Evolutionary conservation across 2,888 invertebrate genomes (phyloP).

Genomic region (Mimumesa dahlbomi): DNA sequence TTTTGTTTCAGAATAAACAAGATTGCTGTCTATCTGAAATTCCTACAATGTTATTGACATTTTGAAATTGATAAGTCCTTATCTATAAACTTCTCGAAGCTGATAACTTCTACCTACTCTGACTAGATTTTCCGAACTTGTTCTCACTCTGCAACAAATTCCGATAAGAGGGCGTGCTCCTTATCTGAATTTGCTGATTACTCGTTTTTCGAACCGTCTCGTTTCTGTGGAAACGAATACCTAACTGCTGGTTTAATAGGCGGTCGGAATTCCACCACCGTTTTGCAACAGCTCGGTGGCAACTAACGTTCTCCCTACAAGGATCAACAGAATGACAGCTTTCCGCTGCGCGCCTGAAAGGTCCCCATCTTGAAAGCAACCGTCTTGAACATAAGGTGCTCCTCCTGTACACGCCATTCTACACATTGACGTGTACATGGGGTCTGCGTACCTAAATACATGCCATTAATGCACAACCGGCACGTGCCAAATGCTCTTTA

Average conservation of each 20-base stretch:
- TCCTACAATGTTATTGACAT: no score
- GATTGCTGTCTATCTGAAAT: no score
- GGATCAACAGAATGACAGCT: constrained; percentile 50
- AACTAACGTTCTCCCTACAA: constrained; percentile 29
- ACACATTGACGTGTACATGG: constrained; percentile 15
- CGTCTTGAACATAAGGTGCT: constrained; percentile 64
- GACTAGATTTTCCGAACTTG: no score
- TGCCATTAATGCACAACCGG: constrained; percentile 26
- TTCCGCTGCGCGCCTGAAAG: constrained; percentile 49
- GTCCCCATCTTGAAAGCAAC: constrained; percentile 45
- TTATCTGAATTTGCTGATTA: no score
- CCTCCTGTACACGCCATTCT: constrained; percentile 9
- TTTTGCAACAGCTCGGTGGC: neutral
- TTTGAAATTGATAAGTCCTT: no score
- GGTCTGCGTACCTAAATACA: constrained; percentile 35
- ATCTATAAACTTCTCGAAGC: no score
- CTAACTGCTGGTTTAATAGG: neutral
- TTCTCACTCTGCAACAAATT: no score
- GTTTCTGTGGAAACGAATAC: no score
- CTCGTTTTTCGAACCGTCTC: no score
- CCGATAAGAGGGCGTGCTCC: no score
- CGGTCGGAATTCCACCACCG: neutral
- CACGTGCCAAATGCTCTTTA: constrained; percentile 52
- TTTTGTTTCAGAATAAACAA: no score
- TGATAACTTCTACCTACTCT: no score